These are phyloP conservation scores for Zophobas atratus DNA, from an alignment of 1,140 invertebrate genomes.

Conservation along the genomic window DNA sequence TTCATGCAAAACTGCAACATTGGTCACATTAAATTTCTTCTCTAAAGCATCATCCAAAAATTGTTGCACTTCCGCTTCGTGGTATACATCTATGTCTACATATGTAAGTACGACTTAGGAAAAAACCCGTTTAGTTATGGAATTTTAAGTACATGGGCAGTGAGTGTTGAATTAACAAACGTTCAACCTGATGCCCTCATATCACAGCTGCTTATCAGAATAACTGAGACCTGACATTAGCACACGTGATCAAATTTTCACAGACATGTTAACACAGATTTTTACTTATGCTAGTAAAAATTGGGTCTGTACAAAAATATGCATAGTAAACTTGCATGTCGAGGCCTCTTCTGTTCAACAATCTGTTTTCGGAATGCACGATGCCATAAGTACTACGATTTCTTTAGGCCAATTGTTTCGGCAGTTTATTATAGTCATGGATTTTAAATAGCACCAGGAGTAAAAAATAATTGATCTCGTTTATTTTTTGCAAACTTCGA, in stretches of 20 bases:
- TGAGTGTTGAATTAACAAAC: constrained; percentile 1
- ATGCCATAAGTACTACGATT: constrained; percentile 14
- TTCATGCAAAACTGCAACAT: constrained; percentile 14
- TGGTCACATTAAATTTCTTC: constrained; percentile 10
- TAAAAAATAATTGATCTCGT: constrained; percentile 46
- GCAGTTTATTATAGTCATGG: constrained; percentile 46
- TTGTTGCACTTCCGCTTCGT: neutral
- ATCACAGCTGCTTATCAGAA: constrained; percentile 30
- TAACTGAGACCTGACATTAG: constrained; percentile 2
- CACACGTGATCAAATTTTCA: neutral
- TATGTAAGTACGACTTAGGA: constrained; percentile 1
- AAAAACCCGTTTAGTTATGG: constrained; percentile 14
- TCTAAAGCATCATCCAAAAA: constrained; percentile 8
- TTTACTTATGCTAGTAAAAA: constrained; percentile 5
- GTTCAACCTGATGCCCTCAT: constrained; percentile 23
- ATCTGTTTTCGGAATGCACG: constrained; percentile 15
- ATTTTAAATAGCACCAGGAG: constrained; percentile 46
- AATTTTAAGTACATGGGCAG: constrained; percentile 35
- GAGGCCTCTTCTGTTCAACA: constrained; percentile 16
- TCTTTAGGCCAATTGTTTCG: constrained; percentile 33
- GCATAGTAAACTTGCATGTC: neutral
- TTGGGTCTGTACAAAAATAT: constrained; percentile 31
- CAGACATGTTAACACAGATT: constrained; percentile 9
- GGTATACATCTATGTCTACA: constrained; percentile 5
- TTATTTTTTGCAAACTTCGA: constrained; percentile 18